Evolutionary conservation across 2,888 invertebrate species (phyloP), one percentile per base, ranked within the genome.

Genomic region (Selenia dentaria): DNA sequence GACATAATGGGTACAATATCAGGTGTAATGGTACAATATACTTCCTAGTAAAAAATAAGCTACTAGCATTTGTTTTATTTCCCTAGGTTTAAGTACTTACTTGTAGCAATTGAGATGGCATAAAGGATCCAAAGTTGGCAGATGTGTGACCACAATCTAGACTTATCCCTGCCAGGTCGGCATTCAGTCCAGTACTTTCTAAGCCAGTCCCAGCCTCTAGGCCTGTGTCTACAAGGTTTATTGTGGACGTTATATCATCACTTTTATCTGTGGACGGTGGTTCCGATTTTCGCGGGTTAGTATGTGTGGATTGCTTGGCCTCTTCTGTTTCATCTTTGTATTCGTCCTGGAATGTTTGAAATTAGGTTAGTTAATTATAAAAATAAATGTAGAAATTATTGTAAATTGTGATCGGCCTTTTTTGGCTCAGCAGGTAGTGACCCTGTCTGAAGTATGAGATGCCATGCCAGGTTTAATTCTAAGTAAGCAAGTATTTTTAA

Each of bases 61-160:
- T n/a, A n/a, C n/a, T n/a, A n/a, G n/a, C n/a, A n/a, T n/a, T n/a
- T n/a, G n/a, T n/a, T n/a, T n/a, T n/a, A n/a, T n/a, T n/a, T n/a
- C n/a, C n/a, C n/a, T n/a, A n/a, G n/a, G n/a, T n/a, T 0, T 14
- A 9, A 25, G 10, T 18, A 50, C 47, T 53, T 69, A 90, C 91
- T 76, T 91, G 84, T 51, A 92, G 59, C 39, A 92, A 63, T 51
- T 91, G 91, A 3, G 92, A 92, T 18, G 92, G 92, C 83, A 92
- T 78, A 59, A 89, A 91, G 8, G 81, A 74, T 44, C 81, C 87
- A 58, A 88, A 79, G 47, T 74, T 71, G 9, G 76, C 62, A n/a
- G 80, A 74, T 31, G 68, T 47, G 45, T 84, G 79, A 14, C 83
- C 74, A 69, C 83, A 72, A 39, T 81, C 83, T 36, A 91, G 49